These are phyloP conservation scores for Pantherophis vulpinus DNA, from an alignment of 2,797 vertebrate species.

Conservation along the genomic window DNA sequence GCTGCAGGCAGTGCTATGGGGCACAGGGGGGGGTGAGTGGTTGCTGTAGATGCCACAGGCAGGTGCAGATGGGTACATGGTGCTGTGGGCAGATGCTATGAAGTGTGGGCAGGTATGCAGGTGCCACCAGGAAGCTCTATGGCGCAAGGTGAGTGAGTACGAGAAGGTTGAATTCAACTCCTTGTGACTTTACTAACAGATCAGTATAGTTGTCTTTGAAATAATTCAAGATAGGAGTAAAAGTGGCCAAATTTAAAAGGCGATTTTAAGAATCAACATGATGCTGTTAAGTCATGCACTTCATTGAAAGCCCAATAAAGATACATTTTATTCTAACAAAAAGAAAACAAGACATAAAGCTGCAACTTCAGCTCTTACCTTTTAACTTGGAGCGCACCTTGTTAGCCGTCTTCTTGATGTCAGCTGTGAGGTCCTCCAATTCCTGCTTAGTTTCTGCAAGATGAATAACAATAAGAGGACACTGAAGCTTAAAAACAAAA, in stretches of 20 bases:
- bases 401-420: conserved; percentile 97
- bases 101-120: background rate
- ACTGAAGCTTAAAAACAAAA: background rate
- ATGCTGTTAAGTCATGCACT: background rate
- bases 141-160: background rate
- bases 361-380: conserved; percentile 69
- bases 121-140: background rate
- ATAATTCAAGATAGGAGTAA: background rate
- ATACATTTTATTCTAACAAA: background rate
- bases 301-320: background rate
- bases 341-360: background rate
- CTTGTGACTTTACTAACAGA: background rate
- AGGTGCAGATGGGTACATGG: background rate
- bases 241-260: background rate
- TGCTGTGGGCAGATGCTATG: background rate
- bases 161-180: background rate
- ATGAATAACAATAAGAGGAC: background rate
- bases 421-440: conserved; percentile 92
- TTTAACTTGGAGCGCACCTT: conserved; percentile 98
- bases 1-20: background rate
- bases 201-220: background rate
- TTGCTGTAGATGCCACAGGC: background rate
- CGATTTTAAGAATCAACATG: background rate
- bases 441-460: conserved; percentile 90
- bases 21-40: background rate